Conservation (phyloP, 2,797 vertebrate genomes). For the Poeciliopsis gracilis region DNA sequence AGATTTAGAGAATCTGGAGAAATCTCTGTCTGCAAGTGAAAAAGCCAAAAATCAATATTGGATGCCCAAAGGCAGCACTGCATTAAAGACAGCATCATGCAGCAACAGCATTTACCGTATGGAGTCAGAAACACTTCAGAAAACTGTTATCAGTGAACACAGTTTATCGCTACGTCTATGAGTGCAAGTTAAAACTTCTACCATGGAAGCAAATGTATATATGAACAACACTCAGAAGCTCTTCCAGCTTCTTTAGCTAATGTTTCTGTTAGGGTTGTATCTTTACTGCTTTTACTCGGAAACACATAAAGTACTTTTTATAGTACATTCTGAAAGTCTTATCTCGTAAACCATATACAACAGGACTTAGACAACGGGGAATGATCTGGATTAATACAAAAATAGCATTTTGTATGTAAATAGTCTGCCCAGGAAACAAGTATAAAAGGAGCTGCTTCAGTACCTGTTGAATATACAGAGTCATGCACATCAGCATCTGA, state of each 20-base stretch:
- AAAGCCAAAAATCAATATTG: too few relatives aligned
- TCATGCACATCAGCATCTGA: constrained; percentile 48
- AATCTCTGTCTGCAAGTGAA: too few relatives aligned
- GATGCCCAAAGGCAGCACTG: too few relatives aligned
- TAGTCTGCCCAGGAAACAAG: neutral
- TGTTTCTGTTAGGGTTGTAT: neutral
- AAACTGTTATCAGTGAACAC: too few relatives aligned
- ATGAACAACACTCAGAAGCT: too few relatives aligned
- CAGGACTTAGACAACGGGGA: constrained; percentile 36
- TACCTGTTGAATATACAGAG: constrained; percentile 21
- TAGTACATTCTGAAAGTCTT: constrained; percentile 40
- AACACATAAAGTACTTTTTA: constrained; percentile 17
- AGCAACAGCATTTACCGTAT: too few relatives aligned
- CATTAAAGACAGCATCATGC: too few relatives aligned
- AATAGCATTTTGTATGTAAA: neutral
- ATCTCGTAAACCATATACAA: constrained; percentile 51
- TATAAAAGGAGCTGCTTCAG: neutral
- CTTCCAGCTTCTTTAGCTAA: neutral
- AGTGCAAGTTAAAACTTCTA: too few relatives aligned
- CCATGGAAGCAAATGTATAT: too few relatives aligned
- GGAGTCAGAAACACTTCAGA: too few relatives aligned
- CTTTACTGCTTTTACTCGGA: neutral
- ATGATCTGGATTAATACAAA: constrained; percentile 41
- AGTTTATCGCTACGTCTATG: too few relatives aligned
- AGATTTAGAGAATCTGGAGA: too few relatives aligned